These are phyloP conservation scores for Pristionchus fissidentatus DNA, from an alignment of 2,888 invertebrate genomes.

Conservation along the genomic window DNA sequence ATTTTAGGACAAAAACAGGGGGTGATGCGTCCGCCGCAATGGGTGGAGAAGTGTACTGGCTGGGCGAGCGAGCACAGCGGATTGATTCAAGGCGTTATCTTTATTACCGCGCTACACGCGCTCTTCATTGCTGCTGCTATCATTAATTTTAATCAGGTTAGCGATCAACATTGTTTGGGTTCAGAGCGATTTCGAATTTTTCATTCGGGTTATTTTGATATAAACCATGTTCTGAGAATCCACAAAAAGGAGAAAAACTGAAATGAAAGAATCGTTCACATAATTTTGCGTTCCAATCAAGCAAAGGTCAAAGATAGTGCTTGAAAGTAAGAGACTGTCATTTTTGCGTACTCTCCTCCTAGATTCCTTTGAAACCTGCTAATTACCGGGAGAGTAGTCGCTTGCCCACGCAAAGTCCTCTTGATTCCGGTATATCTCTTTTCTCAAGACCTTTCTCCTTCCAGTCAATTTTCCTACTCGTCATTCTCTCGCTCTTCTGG, in stretches of 20 bases:
- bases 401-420: no score
- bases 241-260: no score
- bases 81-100: neutral
- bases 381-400: no score
- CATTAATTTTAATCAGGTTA: slow-evolving; percentile 8
- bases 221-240: no score
- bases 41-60: neutral
- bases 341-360: no score
- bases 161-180: neutral
- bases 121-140: slow-evolving; percentile 4
- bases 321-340: neutral
- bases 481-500: slow-evolving; percentile 40
- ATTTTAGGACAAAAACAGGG: no score
- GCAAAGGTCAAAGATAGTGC: neutral
- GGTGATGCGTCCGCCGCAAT: neutral
- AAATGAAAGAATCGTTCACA: neutral
- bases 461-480: slow-evolving; percentile 33
- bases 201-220: no score
- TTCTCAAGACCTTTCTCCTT: neutral
- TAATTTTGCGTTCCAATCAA: neutral
- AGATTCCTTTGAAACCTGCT: neutral
- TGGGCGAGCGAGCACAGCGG: neutral
- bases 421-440: no score
- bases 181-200: no score
- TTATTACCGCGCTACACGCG: neutral